A percentile compares a stretch with the other conserved stretches of the same genome.
Evolutionary conservation across 2,888 invertebrate species (phyloP).

Genomic region (Cryptus armator): DNA sequence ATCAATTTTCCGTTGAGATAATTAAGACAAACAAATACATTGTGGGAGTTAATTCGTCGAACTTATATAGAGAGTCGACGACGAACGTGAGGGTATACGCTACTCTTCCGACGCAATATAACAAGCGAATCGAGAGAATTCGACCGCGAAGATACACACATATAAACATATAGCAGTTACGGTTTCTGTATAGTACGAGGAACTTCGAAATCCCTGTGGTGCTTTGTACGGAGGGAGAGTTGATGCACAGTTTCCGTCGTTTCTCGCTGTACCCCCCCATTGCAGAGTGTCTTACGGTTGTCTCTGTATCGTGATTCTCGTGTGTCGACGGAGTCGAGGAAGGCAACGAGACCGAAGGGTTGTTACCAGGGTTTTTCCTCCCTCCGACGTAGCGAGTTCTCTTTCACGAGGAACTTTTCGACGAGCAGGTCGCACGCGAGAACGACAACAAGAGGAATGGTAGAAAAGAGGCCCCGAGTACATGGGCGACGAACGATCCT

Average conservation of each 20-base stretch:
- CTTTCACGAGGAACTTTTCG: constrained; percentile 57
- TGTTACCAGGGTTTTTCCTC: constrained; percentile 60
- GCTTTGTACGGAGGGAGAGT: constrained; percentile 10
- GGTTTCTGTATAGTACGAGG: constrained; percentile 13
- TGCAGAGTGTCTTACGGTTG: background rate
- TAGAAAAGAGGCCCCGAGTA: constrained; percentile 6
- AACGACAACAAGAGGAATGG: constrained; percentile 64
- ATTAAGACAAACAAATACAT: background rate
- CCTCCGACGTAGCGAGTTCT: constrained; percentile 39
- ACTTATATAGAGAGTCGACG: background rate
- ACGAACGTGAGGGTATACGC: background rate
- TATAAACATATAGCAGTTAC: background rate
- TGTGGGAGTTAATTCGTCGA: background rate
- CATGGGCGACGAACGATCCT: constrained; percentile 46
- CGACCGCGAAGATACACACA: constrained; percentile 11
- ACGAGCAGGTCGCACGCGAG: constrained; percentile 52
- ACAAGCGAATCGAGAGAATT: constrained; percentile 4
- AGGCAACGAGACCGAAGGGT: constrained; percentile 55
- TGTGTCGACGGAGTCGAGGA: constrained; percentile 13
- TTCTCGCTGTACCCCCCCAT: constrained; percentile 20
- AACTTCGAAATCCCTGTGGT: constrained; percentile 30
- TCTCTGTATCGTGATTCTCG: constrained; percentile 42
- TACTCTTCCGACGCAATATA: background rate
- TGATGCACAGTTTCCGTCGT: constrained; percentile 51
- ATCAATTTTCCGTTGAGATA: background rate